A percentile compares a stretch with the other conserved stretches of the same genome.
These are phyloP conservation scores for Dysmachus trigonus DNA, from an alignment of 2,888 invertebrate genomes.

Conservation along the genomic window DNA sequence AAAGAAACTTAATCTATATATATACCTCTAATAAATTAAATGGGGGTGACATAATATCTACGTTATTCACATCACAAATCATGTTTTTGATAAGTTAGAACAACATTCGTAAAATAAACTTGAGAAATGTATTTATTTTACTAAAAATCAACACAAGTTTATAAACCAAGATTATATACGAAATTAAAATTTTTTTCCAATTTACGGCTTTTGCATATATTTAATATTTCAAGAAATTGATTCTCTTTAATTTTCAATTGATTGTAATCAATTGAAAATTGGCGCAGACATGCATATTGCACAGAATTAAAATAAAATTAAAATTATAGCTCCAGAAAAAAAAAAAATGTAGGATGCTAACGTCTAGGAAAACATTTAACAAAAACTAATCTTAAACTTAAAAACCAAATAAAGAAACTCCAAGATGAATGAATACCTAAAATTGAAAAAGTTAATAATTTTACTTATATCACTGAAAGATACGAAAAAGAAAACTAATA, in stretches of 20 bases:
- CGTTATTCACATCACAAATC: too few species aligned
- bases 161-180: too few species aligned
- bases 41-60: too few species aligned
- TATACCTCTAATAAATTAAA: too few species aligned
- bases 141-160: background rate
- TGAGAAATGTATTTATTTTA: background rate
- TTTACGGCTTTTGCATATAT: background rate
- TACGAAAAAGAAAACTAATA: background rate
- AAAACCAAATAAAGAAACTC: constrained; percentile 60
- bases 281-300: background rate
- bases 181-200: background rate
- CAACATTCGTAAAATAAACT: too few species aligned
- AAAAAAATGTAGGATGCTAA: background rate
- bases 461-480: background rate
- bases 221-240: background rate
- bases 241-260: background rate
- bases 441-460: constrained; percentile 43
- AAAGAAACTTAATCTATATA: too few species aligned
- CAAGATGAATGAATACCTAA: constrained; percentile 57
- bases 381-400: constrained; percentile 47
- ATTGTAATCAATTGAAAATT: background rate
- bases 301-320: background rate
- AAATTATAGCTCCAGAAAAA: background rate
- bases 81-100: background rate
- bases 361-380: background rate